Base-by-base conservation (phyloP, 1,140 invertebrate species). In the Drosophila truncata region DNA sequence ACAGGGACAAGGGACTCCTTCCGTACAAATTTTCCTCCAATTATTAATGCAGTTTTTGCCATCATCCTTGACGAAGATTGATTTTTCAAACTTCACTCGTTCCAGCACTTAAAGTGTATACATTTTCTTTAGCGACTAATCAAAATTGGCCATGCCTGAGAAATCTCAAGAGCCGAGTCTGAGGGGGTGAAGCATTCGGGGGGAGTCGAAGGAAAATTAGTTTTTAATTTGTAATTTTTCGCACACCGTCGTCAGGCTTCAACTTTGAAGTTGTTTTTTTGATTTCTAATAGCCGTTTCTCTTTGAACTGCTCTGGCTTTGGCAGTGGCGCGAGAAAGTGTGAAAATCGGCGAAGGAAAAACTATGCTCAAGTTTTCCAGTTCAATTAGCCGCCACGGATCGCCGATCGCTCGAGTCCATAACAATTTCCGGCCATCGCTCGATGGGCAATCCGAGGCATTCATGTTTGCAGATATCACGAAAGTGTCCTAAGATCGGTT, bases 191-290 rank as follows among this genome's bases (percentile, higher is more conserved):
- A 41, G 60, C 31, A n/a, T 25, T 35, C n/a, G 55, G 69, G 37
- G 67, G 29, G 50, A 31, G 35, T 57, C 9, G 16, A 62, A 39
- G 27, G 67, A 69, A 88, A 88, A 90, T 90, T 74, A 69, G 65
- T 77, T 83, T 83, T 79, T 76, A 70, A 75, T 64, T 79, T 78
- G 70, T 63, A 82, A 72, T 81, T 77, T 78, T 76, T 71, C 61
- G 58, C 80, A 77, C 64, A 58, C 57, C 52, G 29, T 41, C 69
- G 29, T 29, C 69, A 46, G 37, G 63, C 78, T 41, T 71, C 63
- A 70, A 69, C 80, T 88, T 88, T 88, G 85, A 88, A 75, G 85
- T 88, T 71, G 77, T 29, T 78, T 77, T 74, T 44, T 74, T 44
- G 62, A 71, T 84, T 84, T 80, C 49, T 57, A 65, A 42, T 49